Percentiles rank a stretch among this genome's conserved stretches.
These are phyloP conservation scores for Notarius lentiginosus DNA, from an alignment of 2,113 vertebrate species.

Conservation along the genomic window DNA sequence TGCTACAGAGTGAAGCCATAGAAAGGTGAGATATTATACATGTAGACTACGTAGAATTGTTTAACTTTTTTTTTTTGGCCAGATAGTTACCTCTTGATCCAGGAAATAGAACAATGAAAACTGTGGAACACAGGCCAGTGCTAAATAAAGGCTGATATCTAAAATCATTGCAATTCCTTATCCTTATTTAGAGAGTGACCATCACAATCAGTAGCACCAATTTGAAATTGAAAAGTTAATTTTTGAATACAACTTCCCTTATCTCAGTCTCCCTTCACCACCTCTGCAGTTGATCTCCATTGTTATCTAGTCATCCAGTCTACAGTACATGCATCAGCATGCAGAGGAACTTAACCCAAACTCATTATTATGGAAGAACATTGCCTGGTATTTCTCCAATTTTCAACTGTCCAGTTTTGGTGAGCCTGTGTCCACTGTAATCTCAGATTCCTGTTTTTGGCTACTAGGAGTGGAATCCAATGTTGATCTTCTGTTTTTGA, in stretches of 20 bases:
- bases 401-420: background rate
- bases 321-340: background rate
- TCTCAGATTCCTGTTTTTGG: background rate
- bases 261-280: background rate
- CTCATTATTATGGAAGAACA: background rate
- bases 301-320: background rate
- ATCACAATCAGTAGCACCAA: background rate
- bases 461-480: no score
- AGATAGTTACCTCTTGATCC: background rate
- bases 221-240: background rate
- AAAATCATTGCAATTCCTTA: background rate
- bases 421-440: background rate
- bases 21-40: background rate
- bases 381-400: background rate
- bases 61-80: no score
- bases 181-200: no score
- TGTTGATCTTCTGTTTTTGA: background rate
- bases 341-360: background rate
- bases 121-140: background rate
- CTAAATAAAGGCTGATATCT: background rate
- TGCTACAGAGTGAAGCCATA: background rate
- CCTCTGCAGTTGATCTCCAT: background rate
- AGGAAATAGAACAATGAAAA: background rate
- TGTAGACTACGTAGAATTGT: background rate
- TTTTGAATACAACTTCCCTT: background rate